Percentiles rank a stretch among this genome's conserved stretches.
Conservation (phyloP, 2,797 vertebrate species). For the Pygocentrus nattereri region DNA sequence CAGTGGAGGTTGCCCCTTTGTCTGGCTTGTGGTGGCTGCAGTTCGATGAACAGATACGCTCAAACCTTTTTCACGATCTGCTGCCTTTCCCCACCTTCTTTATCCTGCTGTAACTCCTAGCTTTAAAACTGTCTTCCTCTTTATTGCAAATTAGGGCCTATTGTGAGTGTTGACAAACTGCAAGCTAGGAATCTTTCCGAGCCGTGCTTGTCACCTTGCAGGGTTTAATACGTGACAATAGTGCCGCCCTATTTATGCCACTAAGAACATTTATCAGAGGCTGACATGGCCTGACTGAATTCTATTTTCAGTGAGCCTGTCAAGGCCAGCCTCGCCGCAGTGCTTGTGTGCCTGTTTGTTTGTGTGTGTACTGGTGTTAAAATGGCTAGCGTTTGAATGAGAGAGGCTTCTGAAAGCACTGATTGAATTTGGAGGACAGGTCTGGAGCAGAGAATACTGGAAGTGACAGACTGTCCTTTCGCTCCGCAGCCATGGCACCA, state of each 20-base stretch:
- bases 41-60: not conserved
- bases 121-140: not conserved
- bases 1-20: not conserved
- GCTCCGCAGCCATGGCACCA: not conserved
- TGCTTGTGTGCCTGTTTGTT: constrained; percentile 16
- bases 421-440: constrained; percentile 14
- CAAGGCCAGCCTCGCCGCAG: not conserved
- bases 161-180: not conserved
- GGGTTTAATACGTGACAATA: constrained; percentile 21
- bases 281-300: constrained; percentile 21
- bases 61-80: not conserved
- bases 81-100: not conserved
- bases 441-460: not conserved
- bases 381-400: not conserved
- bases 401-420: not conserved
- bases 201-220: constrained; percentile 10
- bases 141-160: not conserved
- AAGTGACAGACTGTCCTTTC: constrained; percentile 23
- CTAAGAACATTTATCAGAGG: constrained; percentile 29
- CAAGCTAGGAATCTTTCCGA: not conserved
- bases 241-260: constrained; percentile 36
- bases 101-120: not conserved
- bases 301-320: constrained; percentile 28
- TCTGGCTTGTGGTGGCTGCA: not conserved
- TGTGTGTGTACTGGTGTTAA: constrained; percentile 29